Percentiles rank a stretch among this genome's conserved stretches.
Conservation (phyloP, 2,888 invertebrate genomes). For the Heteropelma amictum region DNA sequence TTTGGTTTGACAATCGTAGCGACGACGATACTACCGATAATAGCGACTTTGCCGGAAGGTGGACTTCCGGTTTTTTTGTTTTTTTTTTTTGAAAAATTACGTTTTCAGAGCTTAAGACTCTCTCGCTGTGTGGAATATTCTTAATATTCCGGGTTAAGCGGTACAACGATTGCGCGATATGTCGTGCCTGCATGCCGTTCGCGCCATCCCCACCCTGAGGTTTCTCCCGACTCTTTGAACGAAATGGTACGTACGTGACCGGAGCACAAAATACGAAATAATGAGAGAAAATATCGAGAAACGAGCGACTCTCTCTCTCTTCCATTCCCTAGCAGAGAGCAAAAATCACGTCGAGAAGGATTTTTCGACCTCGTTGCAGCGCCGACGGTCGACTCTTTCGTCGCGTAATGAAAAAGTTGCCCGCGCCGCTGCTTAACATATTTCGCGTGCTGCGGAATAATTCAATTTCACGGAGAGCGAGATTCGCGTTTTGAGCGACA, state of each 20-base stretch:
- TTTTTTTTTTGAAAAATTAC: no score
- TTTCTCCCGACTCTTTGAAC: constrained; percentile 10
- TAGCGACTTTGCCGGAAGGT: no score
- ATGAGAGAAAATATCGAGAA: constrained; percentile 66
- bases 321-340: constrained; percentile 29
- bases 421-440: constrained; percentile 14
- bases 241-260: constrained; percentile 70
- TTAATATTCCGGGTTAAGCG: constrained; percentile 1
- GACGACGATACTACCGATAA: no score
- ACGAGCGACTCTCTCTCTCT: constrained; percentile 49
- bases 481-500: neutral
- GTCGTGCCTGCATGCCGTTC: constrained; percentile 44
- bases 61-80: no score
- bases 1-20: no score
- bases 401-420: constrained; percentile 55
- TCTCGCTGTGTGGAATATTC: no score
- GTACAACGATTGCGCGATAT: constrained; percentile 40
- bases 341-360: constrained; percentile 64
- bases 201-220: constrained; percentile 3
- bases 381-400: constrained; percentile 50
- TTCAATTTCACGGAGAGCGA: neutral
- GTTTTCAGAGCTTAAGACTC: no score
- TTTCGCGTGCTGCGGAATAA: constrained; percentile 42
- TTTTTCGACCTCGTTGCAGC: neutral
- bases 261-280: constrained; percentile 73